phyloP scores from a whole-genome alignment of 2,797 vertebrate species.

The Gobio occitaniae region DNA sequence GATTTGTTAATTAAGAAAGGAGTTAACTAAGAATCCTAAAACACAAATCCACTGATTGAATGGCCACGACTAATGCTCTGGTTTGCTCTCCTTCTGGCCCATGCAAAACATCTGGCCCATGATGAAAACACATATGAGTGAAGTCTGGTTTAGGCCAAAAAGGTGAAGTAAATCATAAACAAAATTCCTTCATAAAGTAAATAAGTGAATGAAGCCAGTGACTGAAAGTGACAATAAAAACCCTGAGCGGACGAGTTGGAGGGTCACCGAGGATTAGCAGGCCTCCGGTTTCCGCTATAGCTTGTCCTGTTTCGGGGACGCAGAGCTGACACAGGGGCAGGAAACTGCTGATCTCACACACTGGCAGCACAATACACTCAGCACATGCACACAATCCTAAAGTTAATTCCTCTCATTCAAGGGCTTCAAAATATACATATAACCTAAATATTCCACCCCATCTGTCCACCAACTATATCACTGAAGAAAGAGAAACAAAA shows the following conservation, averaged over 20 bases:
- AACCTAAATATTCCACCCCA: conserved; percentile 10
- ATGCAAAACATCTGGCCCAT: not conserved
- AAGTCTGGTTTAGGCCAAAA: conserved; percentile 67
- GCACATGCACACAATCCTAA: conserved; percentile 52
- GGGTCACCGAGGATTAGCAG: conserved; percentile 81
- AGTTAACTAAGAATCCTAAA: conserved; percentile 26
- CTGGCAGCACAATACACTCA: conserved; percentile 69
- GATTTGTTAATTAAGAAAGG: conserved; percentile 51
- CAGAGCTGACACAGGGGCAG: conserved; percentile 74
- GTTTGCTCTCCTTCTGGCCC: conserved; percentile 3
- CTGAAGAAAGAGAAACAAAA: not conserved
- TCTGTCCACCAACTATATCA: not conserved
- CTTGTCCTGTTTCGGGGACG: conserved; percentile 74
- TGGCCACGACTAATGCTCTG: not conserved
- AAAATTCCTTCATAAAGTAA: conserved; percentile 73
- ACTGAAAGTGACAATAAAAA: conserved; percentile 77
- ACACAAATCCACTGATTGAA: not conserved
- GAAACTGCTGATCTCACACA: conserved; percentile 81
- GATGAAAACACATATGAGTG: conserved; percentile 46
- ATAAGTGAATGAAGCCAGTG: conserved; percentile 69
- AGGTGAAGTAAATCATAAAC: conserved; percentile 75
- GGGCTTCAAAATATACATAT: not conserved
- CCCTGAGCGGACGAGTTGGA: conserved; percentile 77
- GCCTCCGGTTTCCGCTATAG: conserved; percentile 82
- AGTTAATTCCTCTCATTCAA: not conserved